Conservation (phyloP, 2,888 invertebrate genomes). For the Tortrix viridana region DNA sequence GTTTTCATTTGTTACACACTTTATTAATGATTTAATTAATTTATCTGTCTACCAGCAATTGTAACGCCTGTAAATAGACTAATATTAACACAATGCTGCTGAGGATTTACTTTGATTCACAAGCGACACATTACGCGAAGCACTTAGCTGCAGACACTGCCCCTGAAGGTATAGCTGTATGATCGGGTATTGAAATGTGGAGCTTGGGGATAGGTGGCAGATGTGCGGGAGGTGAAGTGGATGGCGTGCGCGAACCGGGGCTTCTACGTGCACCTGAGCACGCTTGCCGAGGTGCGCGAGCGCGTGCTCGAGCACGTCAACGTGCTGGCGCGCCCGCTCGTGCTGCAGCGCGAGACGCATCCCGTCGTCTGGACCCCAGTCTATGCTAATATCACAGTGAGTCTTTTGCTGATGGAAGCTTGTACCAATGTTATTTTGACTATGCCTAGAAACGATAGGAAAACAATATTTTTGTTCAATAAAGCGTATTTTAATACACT, state of each 20-base stretch:
- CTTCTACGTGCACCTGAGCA: constrained; percentile 97
- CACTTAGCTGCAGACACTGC: constrained; percentile 12
- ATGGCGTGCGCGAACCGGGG: constrained; percentile 99
- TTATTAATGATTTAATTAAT: constrained; percentile 1
- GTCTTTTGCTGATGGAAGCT: constrained; percentile 43
- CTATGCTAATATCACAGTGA: constrained; percentile 95
- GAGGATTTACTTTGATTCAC: constrained; percentile 23
- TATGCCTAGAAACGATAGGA: too few species aligned
- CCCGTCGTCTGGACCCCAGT: constrained; percentile 99
- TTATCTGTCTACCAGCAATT: not conserved
- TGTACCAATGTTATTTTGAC: not conserved
- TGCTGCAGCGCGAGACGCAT: constrained; percentile 91
- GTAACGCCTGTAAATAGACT: constrained; percentile 11
- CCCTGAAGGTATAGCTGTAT: not conserved
- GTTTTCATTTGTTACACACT: too few species aligned
- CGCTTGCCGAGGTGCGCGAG: constrained; percentile 98
- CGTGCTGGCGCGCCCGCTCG: constrained; percentile 97
- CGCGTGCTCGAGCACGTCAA: constrained; percentile 98
- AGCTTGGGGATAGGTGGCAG: constrained; percentile 85
- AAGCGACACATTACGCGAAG: constrained; percentile 23
- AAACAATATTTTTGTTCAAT: too few species aligned
- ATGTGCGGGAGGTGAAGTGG: constrained; percentile 97
- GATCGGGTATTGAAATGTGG: not conserved
- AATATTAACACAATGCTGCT: constrained; percentile 17
- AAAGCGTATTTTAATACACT: too few species aligned